Evolutionary conservation across 2,113 vertebrate genomes (phyloP), one percentile per base, ranked within the genome.

Genomic region (Scolopax mira): DNA sequence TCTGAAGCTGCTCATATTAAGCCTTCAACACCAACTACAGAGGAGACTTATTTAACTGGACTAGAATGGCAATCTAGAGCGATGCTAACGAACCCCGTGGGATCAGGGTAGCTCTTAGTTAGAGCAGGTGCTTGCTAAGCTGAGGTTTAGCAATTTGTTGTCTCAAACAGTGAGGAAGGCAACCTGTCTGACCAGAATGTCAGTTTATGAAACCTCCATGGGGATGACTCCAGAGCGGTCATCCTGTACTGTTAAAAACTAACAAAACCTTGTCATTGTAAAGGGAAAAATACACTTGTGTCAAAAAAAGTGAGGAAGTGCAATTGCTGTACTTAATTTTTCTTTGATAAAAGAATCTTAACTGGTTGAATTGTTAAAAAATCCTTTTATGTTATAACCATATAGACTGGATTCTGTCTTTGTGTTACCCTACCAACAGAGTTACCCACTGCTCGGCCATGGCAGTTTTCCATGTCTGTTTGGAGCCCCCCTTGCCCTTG

Each of bases 361-460:
- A n/a, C n/a, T n/a, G n/a, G n/a, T n/a, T n/a, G n/a, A n/a, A n/a
- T n/a, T n/a, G n/a, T n/a, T n/a, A n/a, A n/a, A n/a, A n/a, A n/a
- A n/a, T n/a, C n/a, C n/a, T n/a, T n/a, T n/a, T n/a, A 23, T 24
- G 8, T 60, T 65, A 42, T 18, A 35, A 83, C 7, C 7, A 0
- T 51, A 12, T 65, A 23, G 54, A 24, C n/a, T 44, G 41, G 28
- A 28, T 48, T 18, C 31, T 69, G 54, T 46, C 60, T 60, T 58
- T 10, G 3, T 30, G 10, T 66, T 62, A 11, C 11, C 11, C 4
- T 31, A 3, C 30, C 16, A 18, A 66, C 22, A 55, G 31, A 46
- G 41, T 46, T 60, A n/a, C 22, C 28, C 3, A 0, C 13, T 57
- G 11, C 16, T 82, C 0, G 0, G n/a, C 35, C 1, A 0, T 27